A percentile compares a stretch with the other conserved stretches of the same genome.
These are phyloP conservation scores for Oligia strigilis DNA, from an alignment of 2,888 invertebrate genomes.

Conservation along the genomic window DNA sequence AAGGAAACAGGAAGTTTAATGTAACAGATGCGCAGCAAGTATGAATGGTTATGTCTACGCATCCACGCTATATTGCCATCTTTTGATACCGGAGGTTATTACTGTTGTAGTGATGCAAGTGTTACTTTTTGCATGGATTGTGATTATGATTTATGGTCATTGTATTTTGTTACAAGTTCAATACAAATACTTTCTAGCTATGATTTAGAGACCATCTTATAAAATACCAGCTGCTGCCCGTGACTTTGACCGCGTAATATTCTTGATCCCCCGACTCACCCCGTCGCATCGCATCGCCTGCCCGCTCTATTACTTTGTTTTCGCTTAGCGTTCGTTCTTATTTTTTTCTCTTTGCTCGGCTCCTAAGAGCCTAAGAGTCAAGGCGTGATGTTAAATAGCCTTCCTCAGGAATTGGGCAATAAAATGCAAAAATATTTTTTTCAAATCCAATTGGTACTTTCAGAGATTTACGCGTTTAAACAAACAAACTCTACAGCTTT, in stretches of 20 bases:
- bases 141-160: conserved; percentile 15
- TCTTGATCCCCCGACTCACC: background rate
- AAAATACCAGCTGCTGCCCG: background rate
- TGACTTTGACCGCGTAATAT: background rate
- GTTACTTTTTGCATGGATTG: background rate
- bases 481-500: background rate
- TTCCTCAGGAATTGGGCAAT: background rate
- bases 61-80: conserved; percentile 53
- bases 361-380: background rate
- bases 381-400: background rate
- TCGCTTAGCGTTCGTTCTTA: background rate
- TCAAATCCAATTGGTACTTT: background rate
- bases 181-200: background rate
- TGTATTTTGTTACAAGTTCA: background rate
- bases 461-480: background rate
- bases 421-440: background rate
- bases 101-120: conserved; percentile 16
- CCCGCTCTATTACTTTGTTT: background rate
- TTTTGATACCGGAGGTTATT: conserved; percentile 49
- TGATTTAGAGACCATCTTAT: background rate
- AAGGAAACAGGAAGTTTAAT: conserved; percentile 46
- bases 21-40: conserved; percentile 33
- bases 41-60: conserved; percentile 39
- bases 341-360: background rate
- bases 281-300: background rate